These are phyloP conservation scores for Serranochromis macrocephalus DNA, from an alignment of 2,113 vertebrate species.

Conservation along the genomic window DNA sequence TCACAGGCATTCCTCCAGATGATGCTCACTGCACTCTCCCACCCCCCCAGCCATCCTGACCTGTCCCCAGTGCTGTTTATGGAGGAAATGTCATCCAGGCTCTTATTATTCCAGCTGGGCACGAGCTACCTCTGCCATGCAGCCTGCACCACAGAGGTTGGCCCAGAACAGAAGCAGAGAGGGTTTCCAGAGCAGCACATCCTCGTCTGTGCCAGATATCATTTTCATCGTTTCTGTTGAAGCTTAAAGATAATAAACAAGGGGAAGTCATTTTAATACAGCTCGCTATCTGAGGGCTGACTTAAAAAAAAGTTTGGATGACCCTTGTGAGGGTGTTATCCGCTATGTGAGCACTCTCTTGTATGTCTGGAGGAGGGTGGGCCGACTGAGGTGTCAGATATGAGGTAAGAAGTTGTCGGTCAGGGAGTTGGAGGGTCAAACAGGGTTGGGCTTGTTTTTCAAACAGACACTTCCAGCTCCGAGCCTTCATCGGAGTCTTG, in stretches of 20 bases:
- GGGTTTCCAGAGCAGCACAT: not conserved
- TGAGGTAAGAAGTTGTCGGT: conserved; percentile 43
- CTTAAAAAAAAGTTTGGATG: conserved; percentile 44
- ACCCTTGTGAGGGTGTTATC: conserved; percentile 26
- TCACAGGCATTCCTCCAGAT: conserved; percentile 4
- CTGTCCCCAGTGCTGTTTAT: conserved; percentile 14
- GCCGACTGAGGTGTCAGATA: conserved; percentile 22
- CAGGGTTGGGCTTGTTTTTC: conserved; percentile 44
- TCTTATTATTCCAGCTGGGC: conserved; percentile 72
- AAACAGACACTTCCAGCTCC: conserved; percentile 14
- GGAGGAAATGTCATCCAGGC: conserved; percentile 60
- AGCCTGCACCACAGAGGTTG: not conserved
- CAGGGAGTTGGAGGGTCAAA: conserved; percentile 34
- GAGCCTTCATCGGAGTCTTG: conserved; percentile 17
- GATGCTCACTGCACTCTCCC: not conserved
- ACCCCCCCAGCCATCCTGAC: not conserved
- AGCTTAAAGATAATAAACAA: conserved; percentile 71
- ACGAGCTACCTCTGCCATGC: conserved; percentile 15
- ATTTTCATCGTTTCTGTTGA: conserved; percentile 29
- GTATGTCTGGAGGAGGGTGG: conserved; percentile 41
- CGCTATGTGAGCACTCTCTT: not conserved
- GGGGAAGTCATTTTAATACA: conserved; percentile 63
- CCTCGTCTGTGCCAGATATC: conserved; percentile 17
- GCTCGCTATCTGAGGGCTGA: conserved; percentile 30
- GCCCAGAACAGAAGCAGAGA: not conserved